Evolutionary conservation across 2,113 vertebrate genomes (phyloP).

Genomic region (Neotoma lepida): DNA sequence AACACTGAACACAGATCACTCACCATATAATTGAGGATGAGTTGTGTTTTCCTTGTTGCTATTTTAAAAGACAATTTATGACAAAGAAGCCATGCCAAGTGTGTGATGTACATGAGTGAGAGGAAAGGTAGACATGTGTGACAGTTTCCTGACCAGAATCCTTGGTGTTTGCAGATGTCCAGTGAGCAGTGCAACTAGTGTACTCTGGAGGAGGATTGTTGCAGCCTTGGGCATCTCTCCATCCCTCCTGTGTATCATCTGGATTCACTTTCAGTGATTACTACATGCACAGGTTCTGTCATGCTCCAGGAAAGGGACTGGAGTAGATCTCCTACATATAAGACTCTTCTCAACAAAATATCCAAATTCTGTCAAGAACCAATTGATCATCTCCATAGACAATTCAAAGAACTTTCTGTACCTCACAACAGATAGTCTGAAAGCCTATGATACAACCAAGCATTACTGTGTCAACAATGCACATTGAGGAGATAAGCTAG

Average conservation of each 20-base stretch:
- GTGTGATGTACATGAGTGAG: not conserved
- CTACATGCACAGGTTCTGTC: rapidly evolving
- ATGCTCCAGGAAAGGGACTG: not conserved
- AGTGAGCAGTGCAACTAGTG: not conserved
- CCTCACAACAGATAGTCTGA: not conserved
- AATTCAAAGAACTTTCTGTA: not conserved
- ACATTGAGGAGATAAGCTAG: not conserved
- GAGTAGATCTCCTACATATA: rapidly evolving
- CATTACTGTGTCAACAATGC: not conserved
- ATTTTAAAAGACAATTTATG: not conserved
- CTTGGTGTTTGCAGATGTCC: not conserved
- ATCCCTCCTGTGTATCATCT: too few relatives aligned
- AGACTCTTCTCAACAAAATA: not conserved
- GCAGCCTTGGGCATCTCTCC: rapidly evolving
- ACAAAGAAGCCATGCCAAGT: not conserved
- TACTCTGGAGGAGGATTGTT: not conserved
- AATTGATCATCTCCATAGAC: slow-evolving; percentile 30
- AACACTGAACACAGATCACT: not conserved
- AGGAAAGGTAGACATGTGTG: rapidly evolving
- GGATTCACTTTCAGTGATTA: not conserved
- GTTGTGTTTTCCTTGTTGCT: not conserved
- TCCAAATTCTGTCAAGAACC: not conserved
- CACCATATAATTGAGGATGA: not conserved
- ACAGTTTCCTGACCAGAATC: not conserved
- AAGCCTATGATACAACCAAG: not conserved